These are phyloP conservation scores for Chloropsis cyanopogon DNA, from an alignment of 2,113 vertebrate genomes.

Conservation along the genomic window DNA sequence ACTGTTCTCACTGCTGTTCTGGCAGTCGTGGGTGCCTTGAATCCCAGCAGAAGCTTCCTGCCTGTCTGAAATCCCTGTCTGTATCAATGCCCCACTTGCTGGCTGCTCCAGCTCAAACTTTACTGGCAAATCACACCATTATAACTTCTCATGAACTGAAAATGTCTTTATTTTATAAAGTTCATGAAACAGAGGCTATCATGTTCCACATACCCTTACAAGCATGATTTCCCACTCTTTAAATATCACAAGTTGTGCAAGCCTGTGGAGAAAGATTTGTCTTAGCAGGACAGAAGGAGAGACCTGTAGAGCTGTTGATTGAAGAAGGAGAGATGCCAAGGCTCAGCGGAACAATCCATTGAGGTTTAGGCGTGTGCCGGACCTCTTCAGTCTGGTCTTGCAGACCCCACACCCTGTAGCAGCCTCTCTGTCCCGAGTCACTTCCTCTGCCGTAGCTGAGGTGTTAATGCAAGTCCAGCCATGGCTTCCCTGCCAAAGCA, in stretches of 20 bases:
- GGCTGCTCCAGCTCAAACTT: not conserved
- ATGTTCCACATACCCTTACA: not conserved
- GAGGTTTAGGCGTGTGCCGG: not conserved
- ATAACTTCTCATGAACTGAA: not conserved
- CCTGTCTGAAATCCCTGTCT: not conserved
- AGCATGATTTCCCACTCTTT: not conserved
- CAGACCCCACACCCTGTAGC: not conserved
- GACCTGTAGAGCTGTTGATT: not conserved
- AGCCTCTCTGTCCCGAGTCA: rapidly evolving
- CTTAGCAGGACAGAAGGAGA: not conserved
- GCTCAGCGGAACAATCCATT: not conserved
- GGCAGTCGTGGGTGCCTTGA: rapidly evolving
- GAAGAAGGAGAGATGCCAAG: not conserved
- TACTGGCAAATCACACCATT: not conserved
- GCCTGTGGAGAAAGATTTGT: not conserved
- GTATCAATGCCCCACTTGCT: not conserved
- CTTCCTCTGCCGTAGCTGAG: not conserved
- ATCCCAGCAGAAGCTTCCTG: not conserved
- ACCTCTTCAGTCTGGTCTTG: not conserved
- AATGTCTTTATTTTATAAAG: not conserved
- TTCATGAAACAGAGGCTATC: not conserved
- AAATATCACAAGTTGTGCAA: not conserved
- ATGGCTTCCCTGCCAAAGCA: not conserved
- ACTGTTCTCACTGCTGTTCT: not conserved
- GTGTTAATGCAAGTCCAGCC: not conserved